phyloP scores from a whole-genome alignment of 2,888 invertebrate species.

The Enchytraeus crypticus region DNA sequence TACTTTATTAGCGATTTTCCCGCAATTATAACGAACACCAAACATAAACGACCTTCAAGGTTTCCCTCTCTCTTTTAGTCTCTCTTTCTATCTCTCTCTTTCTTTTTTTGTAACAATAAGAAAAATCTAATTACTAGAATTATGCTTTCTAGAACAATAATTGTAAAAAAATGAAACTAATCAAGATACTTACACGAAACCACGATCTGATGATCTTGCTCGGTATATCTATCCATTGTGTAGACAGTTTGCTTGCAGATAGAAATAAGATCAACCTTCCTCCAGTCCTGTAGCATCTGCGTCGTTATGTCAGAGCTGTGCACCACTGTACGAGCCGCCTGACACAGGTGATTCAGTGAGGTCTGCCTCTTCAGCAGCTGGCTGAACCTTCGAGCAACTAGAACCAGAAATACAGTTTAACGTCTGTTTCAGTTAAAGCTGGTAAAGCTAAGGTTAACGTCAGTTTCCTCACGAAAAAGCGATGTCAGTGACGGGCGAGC shows the following conservation, averaged over 20 bases:
- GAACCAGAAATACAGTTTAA: background rate
- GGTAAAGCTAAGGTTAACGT: too few species aligned
- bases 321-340: slow-evolving; percentile 50
- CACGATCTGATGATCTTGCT: slow-evolving; percentile 39
- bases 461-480: too few species aligned
- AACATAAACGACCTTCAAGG: too few species aligned
- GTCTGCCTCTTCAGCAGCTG: slow-evolving; percentile 49
- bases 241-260: slow-evolving; percentile 49
- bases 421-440: background rate
- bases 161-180: too few species aligned
- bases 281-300: slow-evolving; percentile 52
- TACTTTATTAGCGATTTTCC: too few species aligned
- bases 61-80: too few species aligned
- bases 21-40: too few species aligned
- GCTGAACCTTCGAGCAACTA: slow-evolving; percentile 49
- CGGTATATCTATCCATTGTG: slow-evolving; percentile 43
- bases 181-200: slow-evolving; percentile 39
- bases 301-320: slow-evolving; percentile 47
- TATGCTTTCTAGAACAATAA: too few species aligned
- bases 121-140: too few species aligned
- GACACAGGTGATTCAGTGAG: slow-evolving; percentile 51
- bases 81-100: too few species aligned
- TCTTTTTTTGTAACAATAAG: too few species aligned
- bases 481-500: too few species aligned
- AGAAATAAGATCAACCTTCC: slow-evolving; percentile 46